Conservation (phyloP, 1,140 invertebrate species). For the Protaetia brevitarsis region DNA sequence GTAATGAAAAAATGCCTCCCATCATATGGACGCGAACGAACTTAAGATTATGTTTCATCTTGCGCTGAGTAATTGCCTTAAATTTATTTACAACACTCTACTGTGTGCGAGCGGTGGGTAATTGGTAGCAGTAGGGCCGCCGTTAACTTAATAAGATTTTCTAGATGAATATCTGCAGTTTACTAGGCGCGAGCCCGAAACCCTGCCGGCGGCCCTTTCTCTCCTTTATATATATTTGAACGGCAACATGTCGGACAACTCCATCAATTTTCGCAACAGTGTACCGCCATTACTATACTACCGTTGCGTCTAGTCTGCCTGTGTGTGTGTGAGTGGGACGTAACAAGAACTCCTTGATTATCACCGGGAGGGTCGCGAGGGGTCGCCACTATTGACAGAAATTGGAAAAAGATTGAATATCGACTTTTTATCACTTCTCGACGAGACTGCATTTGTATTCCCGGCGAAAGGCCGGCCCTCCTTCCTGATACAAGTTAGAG, state of each 20-base stretch:
- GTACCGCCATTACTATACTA: no score
- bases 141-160: slow-evolving; percentile 17
- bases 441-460: slow-evolving; percentile 3
- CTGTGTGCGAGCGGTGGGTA: no score
- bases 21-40: not conserved
- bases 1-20: not conserved
- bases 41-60: slow-evolving; percentile 14
- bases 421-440: slow-evolving; percentile 37
- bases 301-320: no score
- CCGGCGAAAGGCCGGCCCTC: no score
- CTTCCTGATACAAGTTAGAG: no score
- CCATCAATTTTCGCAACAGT: slow-evolving; percentile 10
- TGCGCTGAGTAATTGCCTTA: not conserved
- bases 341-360: slow-evolving; percentile 30
- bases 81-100: slow-evolving; percentile 10
- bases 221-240: not conserved
- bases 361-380: slow-evolving; percentile 30
- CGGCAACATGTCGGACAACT: slow-evolving; percentile 12
- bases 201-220: not conserved
- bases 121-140: not conserved
- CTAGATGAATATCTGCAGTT: slow-evolving; percentile 12
- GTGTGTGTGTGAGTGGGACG: no score
- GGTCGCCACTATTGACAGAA: slow-evolving; percentile 40
- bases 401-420: slow-evolving; percentile 47
- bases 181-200: not conserved